These are phyloP conservation scores for Limnephilus marmoratus DNA, from an alignment of 2,888 invertebrate species.

Conservation along the genomic window DNA sequence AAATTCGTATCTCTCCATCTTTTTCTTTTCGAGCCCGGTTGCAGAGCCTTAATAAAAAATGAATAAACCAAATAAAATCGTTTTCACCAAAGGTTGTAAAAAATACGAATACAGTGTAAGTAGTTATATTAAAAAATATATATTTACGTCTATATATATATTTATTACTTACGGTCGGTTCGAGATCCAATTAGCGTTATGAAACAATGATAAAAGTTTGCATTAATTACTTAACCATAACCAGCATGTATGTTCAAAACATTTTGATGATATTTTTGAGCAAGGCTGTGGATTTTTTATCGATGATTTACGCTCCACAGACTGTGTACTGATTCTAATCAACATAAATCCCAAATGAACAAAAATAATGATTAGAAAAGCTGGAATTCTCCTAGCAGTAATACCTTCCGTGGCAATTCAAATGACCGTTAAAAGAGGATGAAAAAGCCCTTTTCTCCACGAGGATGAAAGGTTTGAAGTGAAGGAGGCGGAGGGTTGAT, in stretches of 20 bases:
- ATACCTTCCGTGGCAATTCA: not conserved
- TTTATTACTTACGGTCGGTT: no score
- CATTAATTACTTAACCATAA: no score
- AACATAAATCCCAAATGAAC: not conserved
- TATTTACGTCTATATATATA: no score
- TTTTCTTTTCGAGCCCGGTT: no score
- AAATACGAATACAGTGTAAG: no score
- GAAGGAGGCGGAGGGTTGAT: constrained; percentile 55
- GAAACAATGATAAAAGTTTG: no score
- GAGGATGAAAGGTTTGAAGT: constrained; percentile 5
- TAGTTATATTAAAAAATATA: no score
- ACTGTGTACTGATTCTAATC: not conserved
- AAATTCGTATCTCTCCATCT: no score
- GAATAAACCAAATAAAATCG: no score
- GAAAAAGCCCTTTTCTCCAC: constrained; percentile 15
- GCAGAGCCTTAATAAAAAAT: no score
- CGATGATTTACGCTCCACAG: not conserved
- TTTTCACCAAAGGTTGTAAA: no score
- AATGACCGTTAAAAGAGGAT: constrained; percentile 26
- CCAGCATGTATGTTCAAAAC: not conserved
- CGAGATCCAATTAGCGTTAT: no score
- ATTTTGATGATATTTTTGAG: not conserved
- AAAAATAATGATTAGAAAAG: not conserved
- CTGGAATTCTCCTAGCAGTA: not conserved
- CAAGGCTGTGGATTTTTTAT: not conserved